Evolutionary conservation across 2,113 vertebrate species (phyloP).

Genomic region (Meriones unguiculatus): DNA sequence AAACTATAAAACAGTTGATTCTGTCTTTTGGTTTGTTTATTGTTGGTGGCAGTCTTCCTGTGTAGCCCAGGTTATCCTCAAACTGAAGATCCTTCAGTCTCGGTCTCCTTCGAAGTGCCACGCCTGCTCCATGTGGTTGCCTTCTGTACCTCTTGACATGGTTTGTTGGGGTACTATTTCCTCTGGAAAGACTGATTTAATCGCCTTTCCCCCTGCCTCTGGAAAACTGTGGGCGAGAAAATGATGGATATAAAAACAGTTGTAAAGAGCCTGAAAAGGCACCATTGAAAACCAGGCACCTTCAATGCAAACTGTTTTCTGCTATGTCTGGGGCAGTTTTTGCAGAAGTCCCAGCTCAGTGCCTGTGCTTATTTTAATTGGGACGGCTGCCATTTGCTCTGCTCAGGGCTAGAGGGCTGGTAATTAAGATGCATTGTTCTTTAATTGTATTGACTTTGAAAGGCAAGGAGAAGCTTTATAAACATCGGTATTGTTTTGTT

Average conservation of each 20-base stretch:
- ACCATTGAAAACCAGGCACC: background rate
- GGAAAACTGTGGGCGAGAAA: constrained; percentile 14
- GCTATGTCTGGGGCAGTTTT: background rate
- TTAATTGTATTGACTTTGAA: constrained; percentile 31
- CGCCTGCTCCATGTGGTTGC: background rate
- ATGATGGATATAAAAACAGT: constrained; percentile 26
- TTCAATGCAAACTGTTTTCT: background rate
- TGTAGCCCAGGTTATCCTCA: background rate
- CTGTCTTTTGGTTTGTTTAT: background rate
- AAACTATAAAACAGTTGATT: background rate
- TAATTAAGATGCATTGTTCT: constrained; percentile 41
- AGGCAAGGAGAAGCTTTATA: constrained; percentile 34
- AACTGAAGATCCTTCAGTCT: background rate
- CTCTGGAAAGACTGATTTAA: constrained; percentile 12
- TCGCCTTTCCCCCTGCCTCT: background rate
- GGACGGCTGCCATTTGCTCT: background rate
- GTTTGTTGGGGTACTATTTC: constrained; percentile 34
- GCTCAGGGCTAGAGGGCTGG: background rate
- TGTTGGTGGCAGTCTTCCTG: background rate
- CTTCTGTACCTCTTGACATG: background rate
- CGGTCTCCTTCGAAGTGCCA: background rate
- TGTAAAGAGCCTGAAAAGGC: background rate
- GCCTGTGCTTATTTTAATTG: background rate
- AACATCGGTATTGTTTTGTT: constrained; percentile 6
- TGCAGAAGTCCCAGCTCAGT: background rate